phyloP scores from a whole-genome alignment of 2,113 vertebrate genomes.

The Cochlearius cochlearius region DNA sequence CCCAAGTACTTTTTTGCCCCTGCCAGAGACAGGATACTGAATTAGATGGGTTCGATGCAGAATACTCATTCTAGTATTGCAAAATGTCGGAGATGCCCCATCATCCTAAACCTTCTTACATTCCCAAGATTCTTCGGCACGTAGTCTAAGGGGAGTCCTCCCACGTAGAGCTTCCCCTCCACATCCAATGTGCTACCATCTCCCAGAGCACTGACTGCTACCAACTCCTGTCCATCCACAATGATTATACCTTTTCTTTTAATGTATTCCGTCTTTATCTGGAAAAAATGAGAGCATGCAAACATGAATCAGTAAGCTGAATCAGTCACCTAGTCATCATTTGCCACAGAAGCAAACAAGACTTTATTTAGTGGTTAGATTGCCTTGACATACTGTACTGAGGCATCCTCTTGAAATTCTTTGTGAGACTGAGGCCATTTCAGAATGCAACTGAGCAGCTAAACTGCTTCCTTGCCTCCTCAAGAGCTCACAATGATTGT shows the following conservation, averaged over 20 bases:
- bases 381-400: not conserved
- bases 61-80: not conserved
- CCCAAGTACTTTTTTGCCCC: not conserved
- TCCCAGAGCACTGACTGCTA: constrained; percentile 68
- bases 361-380: not conserved
- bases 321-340: not conserved
- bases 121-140: constrained; percentile 79
- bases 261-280: constrained; percentile 80
- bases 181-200: constrained; percentile 86
- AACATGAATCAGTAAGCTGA: not conserved
- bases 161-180: constrained; percentile 84
- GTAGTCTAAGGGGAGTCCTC: constrained; percentile 82
- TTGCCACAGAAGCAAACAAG: not conserved
- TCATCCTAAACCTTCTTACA: constrained; percentile 63
- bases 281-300: not conserved
- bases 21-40: not conserved
- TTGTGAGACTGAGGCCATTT: not conserved
- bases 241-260: constrained; percentile 78
- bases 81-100: accelerated
- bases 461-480: not conserved
- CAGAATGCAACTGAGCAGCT: not conserved
- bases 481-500: not conserved
- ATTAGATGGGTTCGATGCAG: not conserved
- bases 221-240: constrained; percentile 73
- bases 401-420: not conserved